Base-by-base conservation (phyloP, 2,888 invertebrate species). In the Sarcophaga variegata region DNA sequence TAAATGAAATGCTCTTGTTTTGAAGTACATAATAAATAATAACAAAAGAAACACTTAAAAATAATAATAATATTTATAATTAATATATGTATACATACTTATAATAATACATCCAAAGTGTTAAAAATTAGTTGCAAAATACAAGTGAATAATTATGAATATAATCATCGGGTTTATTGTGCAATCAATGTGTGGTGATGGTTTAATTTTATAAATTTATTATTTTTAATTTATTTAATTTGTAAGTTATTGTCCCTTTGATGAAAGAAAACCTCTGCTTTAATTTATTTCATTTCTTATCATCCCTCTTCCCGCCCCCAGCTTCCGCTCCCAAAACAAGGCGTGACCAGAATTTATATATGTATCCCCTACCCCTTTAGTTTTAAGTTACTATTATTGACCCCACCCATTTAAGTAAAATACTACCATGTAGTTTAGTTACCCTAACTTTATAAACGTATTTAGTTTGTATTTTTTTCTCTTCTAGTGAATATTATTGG, bases 111-210 rank as follows among this genome's bases (percentile, higher is more conserved):
- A 71, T 17, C 69, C 63, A 78, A 78, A 78, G 71, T 49, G 66
- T 66, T 63, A n/a, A 69, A 54, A 62, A 75, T n/a, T 63, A 64
- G 2, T n/a, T 66, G 25, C n/a, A 49, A 64, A 49, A 64, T 12
- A 63, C 3, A 17, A 64, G 70, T 59, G 8, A 75, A 54, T 25
- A 66, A 75, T 64, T 79, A 67, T 72, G 12, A 49, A 64, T 67
- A 81, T 69, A 84, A 87, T 83, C 87, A 92, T 96, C 96, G 96
- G 96, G 96, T 96, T 96, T 95, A 95, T 96, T 96, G 96, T 96
- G 96, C 96, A 96, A 96, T 96, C 96, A 95, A 95, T 96, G 71
- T 83, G 95, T 83, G 95, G 95, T 95, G 96, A 92, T 92, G 93
- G 93, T 91, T 89, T 89, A 89, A 85, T 88, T 85, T 66, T 76